phyloP scores from a whole-genome alignment of 2,888 invertebrate species.

The Linyphia triangularis region DNA sequence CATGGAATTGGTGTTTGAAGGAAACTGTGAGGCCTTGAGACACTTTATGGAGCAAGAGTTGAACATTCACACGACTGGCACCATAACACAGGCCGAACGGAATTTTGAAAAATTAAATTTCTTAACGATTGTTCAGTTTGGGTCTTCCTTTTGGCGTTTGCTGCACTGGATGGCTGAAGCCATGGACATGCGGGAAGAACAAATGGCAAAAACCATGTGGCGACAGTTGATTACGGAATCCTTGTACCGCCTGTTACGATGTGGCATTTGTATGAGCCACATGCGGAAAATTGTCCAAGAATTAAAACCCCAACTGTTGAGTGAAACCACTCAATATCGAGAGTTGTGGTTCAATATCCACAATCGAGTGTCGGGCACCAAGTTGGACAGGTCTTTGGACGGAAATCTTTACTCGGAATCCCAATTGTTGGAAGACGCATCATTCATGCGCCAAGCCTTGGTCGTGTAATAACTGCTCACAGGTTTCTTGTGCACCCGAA shows the following conservation, averaged over 20 bases:
- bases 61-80: neutral
- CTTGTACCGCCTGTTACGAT: neutral
- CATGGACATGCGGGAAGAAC: neutral
- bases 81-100: neutral
- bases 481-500: neutral
- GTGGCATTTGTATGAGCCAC: conserved; percentile 12
- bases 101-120: neutral
- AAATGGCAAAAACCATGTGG: neutral
- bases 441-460: conserved; percentile 11
- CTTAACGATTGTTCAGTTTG: neutral
- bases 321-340: neutral
- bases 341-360: conserved; percentile 10
- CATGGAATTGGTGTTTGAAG: neutral
- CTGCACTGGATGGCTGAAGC: conserved; percentile 36
- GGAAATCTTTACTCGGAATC: neutral
- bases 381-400: no score
- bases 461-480: neutral
- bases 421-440: neutral
- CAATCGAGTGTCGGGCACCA: neutral
- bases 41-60: neutral
- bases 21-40: neutral
- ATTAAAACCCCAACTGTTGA: neutral
- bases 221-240: neutral
- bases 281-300: neutral
- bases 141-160: conserved; percentile 2